Base-by-base conservation (phyloP, 2,888 invertebrate species). In the Agonopterix arenella region DNA sequence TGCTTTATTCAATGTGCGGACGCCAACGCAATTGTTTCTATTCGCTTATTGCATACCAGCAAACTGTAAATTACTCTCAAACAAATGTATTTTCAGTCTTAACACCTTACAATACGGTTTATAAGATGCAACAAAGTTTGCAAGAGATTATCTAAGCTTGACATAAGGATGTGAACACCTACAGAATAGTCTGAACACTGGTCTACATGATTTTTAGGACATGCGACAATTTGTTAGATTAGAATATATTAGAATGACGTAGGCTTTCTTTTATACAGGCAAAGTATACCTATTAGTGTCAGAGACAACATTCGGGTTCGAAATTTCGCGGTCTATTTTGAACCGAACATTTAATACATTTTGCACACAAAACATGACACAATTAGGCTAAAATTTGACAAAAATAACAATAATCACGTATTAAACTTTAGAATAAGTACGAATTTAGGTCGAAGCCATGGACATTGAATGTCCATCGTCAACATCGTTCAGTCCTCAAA, bases 1-100 rank as follows among this genome's bases (percentile, higher is more conserved):
- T 70, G 71, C 62, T 76, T 80, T 74, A 84, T 84, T 81, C 76
- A 84, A 84, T 85, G 73, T 81, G 77, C 76, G 70, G 66, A 74
- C 79, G 68, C 78, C 78, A 66, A 75, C 76, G 73, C 80, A 78
- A 80, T 82, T 80, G 81, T 78, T 76, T 76, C 76, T 73, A 73
- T 73, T 76, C 68, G 59, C 60, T 73, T 70, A 73, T 68, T 61
- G 58, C 61, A 60, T 58, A 46, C 59, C 54, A 47, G 56, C 46
- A 66, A 62, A 57, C 57, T 50, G 55, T 60, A 48, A 45, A 28
- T 28, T 49, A 47, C 55, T 54, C 55, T 53, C 48, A 38, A 49
- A 51, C 47, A 44, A 54, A 46, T 43, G 51, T 41, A 72, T 54
- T 70, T 55, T 69, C 53, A 61, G 61, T 71, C 63, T 56, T 81